These are phyloP conservation scores for Montipora efflorescens DNA, from an alignment of 64 coral and sea anemone genomes.

Conservation along the genomic window DNA sequence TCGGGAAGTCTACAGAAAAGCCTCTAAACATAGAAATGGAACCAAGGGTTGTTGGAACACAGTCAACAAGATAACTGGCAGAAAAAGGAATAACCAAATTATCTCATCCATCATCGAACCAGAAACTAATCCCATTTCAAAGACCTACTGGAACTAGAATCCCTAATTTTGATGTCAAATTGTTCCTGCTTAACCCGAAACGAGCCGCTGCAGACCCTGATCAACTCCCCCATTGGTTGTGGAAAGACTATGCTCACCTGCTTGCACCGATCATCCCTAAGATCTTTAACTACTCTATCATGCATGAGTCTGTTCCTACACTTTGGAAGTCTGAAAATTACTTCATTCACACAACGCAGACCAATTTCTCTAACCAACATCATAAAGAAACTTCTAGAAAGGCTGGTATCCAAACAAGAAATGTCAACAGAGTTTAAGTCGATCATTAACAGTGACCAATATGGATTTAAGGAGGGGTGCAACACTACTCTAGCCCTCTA, in stretches of 20 bases:
- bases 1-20: no score
- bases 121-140: no score
- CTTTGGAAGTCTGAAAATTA: constrained; percentile 18
- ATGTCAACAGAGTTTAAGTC: not conserved
- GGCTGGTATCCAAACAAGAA: no score
- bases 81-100: no score
- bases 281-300: constrained; percentile 28
- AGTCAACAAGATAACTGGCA: no score
- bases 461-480: not conserved
- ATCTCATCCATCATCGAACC: no score
- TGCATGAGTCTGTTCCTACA: not conserved
- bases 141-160: constrained; percentile 19
- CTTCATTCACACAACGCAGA: not conserved
- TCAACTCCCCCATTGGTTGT: not conserved
- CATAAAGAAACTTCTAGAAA: constrained; percentile 27
- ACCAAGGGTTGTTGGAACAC: no score
- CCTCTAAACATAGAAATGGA: no score
- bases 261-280: constrained; percentile 49
- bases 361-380: constrained; percentile 38
- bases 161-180: constrained; percentile 27
- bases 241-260: constrained; percentile 48
- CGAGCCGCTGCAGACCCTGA: constrained; percentile 52
- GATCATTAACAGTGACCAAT: constrained; percentile 5
- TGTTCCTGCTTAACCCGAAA: constrained; percentile 25
- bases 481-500: not conserved